These are phyloP conservation scores for Agrotis exclamationis DNA, from an alignment of 2,888 invertebrate species.

Conservation along the genomic window DNA sequence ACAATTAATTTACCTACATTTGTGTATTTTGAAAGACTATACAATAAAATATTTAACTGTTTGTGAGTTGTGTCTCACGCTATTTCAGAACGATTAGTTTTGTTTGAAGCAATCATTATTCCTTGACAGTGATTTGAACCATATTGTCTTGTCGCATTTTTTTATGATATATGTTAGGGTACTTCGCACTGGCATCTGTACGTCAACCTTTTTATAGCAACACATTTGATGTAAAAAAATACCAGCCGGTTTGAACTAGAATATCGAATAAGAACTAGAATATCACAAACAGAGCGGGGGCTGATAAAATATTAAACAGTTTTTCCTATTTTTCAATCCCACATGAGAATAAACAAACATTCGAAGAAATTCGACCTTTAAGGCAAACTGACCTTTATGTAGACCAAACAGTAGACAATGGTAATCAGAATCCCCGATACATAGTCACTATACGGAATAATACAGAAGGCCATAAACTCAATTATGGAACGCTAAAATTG, in stretches of 20 bases:
- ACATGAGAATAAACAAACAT: slow-evolving; percentile 25
- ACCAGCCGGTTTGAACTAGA: no score
- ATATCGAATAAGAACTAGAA: no score
- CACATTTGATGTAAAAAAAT: neutral
- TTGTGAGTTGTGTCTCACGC: neutral
- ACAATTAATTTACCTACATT: neutral
- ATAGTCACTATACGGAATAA: neutral
- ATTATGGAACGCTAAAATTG: no score
- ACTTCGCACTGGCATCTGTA: no score
- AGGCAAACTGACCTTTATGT: slow-evolving; percentile 32
- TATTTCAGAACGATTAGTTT: neutral
- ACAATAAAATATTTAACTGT: neutral
- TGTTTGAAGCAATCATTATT: neutral
- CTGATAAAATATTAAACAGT: slow-evolving; percentile 8
- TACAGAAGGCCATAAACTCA: neutral
- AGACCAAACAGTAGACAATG: slow-evolving; percentile 28
- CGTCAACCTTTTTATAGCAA: neutral
- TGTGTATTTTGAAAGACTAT: no score
- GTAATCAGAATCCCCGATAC: slow-evolving; percentile 51
- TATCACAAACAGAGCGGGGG: neutral
- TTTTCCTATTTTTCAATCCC: slow-evolving; percentile 16
- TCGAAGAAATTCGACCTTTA: slow-evolving; percentile 10
- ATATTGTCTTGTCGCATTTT: neutral
- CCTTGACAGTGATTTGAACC: slow-evolving; percentile 1
- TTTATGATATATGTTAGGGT: no score